These are phyloP conservation scores for Amblyteles armatorius DNA, from an alignment of 2,888 invertebrate species.

Conservation along the genomic window DNA sequence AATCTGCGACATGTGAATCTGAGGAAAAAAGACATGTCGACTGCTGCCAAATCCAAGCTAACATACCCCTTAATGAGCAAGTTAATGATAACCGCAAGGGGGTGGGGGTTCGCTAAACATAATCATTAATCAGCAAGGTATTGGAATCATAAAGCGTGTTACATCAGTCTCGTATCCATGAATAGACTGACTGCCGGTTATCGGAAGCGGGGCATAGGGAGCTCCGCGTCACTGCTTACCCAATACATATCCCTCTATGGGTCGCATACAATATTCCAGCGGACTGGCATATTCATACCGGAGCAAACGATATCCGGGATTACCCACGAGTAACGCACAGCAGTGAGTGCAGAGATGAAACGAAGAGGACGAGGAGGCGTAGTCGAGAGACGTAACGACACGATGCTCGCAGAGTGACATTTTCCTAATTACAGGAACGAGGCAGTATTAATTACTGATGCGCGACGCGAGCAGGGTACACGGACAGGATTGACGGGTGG, in stretches of 20 bases:
- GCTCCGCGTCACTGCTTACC: slow-evolving; percentile 22
- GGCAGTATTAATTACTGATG: slow-evolving; percentile 38
- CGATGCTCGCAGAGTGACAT: slow-evolving; percentile 26
- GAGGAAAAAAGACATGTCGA: background rate
- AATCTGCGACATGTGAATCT: background rate
- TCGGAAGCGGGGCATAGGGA: slow-evolving; percentile 6
- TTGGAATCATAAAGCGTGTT: slow-evolving; percentile 21
- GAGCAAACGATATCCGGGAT: slow-evolving; percentile 47
- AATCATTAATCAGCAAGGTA: slow-evolving; percentile 21
- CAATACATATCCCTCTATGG: slow-evolving; percentile 17
- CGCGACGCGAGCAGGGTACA: background rate
- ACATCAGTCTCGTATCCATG: slow-evolving; percentile 23
- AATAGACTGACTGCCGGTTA: slow-evolving; percentile 5
- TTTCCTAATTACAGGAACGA: slow-evolving; percentile 33
- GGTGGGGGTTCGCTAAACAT: background rate
- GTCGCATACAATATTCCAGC: slow-evolving; percentile 37
- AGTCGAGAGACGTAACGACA: slow-evolving; percentile 36
- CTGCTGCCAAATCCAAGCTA: background rate
- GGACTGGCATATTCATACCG: slow-evolving; percentile 13
- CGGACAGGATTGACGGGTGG: background rate
- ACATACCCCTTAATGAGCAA: background rate
- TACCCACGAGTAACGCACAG: slow-evolving; percentile 20
- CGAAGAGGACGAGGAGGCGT: slow-evolving; percentile 20
- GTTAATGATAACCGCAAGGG: slow-evolving; percentile 1
- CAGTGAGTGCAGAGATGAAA: slow-evolving; percentile 27